These are phyloP conservation scores for Ascaphus truei DNA, from an alignment of 2,113 vertebrate genomes.

Conservation along the genomic window DNA sequence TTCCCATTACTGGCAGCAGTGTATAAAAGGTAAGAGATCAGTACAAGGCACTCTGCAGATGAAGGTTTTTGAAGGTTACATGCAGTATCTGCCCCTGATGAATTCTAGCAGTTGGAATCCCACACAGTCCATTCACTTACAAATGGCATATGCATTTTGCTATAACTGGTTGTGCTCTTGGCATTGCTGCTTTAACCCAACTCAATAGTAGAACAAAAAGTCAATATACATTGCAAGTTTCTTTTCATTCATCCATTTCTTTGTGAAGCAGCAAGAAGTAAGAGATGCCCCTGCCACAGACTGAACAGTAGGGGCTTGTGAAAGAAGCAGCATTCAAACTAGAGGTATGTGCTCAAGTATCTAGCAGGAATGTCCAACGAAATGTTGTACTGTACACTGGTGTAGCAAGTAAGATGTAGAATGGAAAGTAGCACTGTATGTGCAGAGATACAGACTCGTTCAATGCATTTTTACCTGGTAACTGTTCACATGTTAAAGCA, in stretches of 20 bases:
- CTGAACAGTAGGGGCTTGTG: constrained; percentile 29
- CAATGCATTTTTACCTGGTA: not conserved
- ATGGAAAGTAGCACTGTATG: constrained; percentile 17
- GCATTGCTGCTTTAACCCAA: not conserved
- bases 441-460: not conserved
- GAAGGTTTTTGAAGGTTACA: too few relatives aligned
- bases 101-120: too few relatives aligned
- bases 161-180: not conserved
- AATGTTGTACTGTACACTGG: constrained; percentile 31
- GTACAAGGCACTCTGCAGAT: too few relatives aligned
- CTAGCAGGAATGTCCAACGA: constrained; percentile 66
- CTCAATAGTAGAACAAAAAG: not conserved
- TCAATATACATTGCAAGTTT: not conserved
- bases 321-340: constrained; percentile 46
- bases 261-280: constrained; percentile 17
- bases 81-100: too few relatives aligned
- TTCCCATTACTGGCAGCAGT: too few relatives aligned
- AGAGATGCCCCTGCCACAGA: constrained; percentile 26
- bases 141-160: not conserved
- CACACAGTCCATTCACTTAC: too few relatives aligned
- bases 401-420: not conserved
- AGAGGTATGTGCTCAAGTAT: constrained; percentile 49
- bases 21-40: too few relatives aligned
- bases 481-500: not conserved
- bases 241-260: constrained; percentile 28